phyloP scores from a whole-genome alignment of 2,797 vertebrate genomes.

The Ceryle rudis region DNA sequence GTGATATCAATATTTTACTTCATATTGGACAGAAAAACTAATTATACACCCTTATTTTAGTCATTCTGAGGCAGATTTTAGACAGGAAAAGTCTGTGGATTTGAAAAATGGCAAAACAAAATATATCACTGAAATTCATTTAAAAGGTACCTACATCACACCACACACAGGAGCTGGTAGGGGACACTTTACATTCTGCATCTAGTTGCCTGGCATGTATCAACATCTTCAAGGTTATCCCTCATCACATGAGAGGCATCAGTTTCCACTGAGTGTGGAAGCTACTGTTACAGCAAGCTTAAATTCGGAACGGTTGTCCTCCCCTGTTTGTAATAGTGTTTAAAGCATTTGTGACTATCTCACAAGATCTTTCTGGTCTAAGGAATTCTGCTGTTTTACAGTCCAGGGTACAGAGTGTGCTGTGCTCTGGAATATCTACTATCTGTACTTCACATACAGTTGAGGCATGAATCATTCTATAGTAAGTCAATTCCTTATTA shows the following conservation, averaged over 20 bases:
- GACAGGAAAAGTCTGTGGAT: not conserved
- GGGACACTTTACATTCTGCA: not conserved
- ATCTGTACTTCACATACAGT: not conserved
- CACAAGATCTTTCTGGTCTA: not conserved
- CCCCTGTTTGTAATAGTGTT: not conserved
- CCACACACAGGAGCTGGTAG: not conserved
- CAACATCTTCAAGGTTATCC: slow-evolving; percentile 27
- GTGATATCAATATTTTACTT: not conserved
- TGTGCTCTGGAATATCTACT: slow-evolving; percentile 4
- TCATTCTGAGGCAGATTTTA: not conserved
- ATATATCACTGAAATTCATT: not conserved
- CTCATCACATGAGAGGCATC: slow-evolving; percentile 19
- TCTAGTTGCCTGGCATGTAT: not conserved
- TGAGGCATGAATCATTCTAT: not conserved
- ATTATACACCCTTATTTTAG: not conserved
- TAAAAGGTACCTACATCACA: not conserved
- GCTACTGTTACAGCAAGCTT: slow-evolving; percentile 25
- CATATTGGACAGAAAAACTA: not conserved
- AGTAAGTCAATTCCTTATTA: not conserved
- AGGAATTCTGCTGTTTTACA: not conserved
- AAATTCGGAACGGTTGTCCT: not conserved
- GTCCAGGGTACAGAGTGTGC: not conserved
- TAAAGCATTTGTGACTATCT: not conserved
- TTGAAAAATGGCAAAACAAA: not conserved
- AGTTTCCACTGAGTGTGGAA: not conserved